These are phyloP conservation scores for Drosophila melanica DNA, from an alignment of 1,140 invertebrate species.

Conservation along the genomic window DNA sequence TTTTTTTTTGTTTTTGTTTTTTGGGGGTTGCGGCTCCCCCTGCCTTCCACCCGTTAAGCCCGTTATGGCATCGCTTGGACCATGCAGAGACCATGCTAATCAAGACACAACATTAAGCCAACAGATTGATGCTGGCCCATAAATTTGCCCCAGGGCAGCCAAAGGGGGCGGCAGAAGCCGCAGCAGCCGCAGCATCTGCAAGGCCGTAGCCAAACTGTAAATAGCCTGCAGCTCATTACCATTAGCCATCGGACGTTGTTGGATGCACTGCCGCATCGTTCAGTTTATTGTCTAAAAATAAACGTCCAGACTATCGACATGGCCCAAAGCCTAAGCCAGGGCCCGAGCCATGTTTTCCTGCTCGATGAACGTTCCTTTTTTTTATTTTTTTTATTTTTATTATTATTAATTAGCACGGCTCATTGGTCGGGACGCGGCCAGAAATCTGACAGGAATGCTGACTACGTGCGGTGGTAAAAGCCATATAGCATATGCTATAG, in stretches of 20 bases:
- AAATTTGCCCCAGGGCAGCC: constrained; percentile 50
- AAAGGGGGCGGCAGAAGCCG: constrained; percentile 28
- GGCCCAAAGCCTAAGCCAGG: constrained; percentile 15
- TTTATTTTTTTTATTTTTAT: constrained; percentile 39
- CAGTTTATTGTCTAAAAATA: constrained; percentile 79
- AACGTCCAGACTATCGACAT: constrained; percentile 40
- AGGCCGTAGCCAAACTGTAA: constrained; percentile 74
- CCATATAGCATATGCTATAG: constrained; percentile 17
- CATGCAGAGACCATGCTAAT: constrained; percentile 55
- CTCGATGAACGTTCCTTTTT: constrained; percentile 29
- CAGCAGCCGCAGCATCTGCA: constrained; percentile 38
- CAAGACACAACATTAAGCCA: constrained; percentile 64
- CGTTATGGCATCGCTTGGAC: constrained; percentile 43
- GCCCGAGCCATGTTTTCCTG: constrained; percentile 55
- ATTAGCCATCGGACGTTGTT: constrained; percentile 54
- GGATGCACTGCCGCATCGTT: constrained; percentile 49
- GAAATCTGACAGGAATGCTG: constrained; percentile 70
- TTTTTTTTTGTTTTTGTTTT: too few relatives aligned
- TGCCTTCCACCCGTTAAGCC: background rate
- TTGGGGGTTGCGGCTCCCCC: constrained; percentile 61
- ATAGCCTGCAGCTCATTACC: constrained; percentile 78
- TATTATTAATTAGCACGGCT: constrained; percentile 77
- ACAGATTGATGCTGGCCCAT: constrained; percentile 72
- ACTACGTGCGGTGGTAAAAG: constrained; percentile 33
- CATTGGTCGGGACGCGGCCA: constrained; percentile 17